These are phyloP conservation scores for Poicephalus gulielmi DNA, from an alignment of 2,113 vertebrate genomes.

Conservation along the genomic window DNA sequence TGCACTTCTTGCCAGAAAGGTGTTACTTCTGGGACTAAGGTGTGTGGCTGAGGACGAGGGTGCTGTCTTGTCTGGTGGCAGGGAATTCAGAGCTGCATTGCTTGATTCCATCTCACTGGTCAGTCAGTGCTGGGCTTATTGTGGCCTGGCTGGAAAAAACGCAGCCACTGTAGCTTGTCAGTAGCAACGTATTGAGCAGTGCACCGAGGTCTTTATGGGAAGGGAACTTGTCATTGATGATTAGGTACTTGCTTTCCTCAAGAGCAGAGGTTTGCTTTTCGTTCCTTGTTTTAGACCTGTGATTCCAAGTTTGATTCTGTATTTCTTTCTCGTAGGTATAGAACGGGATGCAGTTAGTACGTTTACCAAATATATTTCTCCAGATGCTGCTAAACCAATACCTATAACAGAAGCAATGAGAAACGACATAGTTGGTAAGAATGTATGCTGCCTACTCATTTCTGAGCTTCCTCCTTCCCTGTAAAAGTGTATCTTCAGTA, in stretches of 20 bases:
- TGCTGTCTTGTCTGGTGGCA: neutral
- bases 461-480: neutral
- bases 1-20: neutral
- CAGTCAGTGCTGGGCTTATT: neutral
- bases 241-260: neutral
- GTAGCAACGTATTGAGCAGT: neutral
- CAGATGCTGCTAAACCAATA: slow-evolving; percentile 94
- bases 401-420: slow-evolving; percentile 94
- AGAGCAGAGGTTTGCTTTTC: neutral
- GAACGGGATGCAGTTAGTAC: slow-evolving; percentile 95
- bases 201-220: neutral
- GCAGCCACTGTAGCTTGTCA: neutral
- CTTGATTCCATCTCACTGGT: neutral
- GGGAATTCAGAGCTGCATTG: neutral
- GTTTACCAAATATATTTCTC: slow-evolving; percentile 98
- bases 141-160: neutral
- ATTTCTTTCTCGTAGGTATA: slow-evolving; percentile 82
- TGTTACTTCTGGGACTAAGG: neutral
- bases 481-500: neutral
- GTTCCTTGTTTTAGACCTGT: neutral
- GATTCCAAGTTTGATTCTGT: neutral
- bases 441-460: neutral
- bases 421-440: slow-evolving; percentile 96
- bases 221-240: neutral
- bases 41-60: neutral